These are phyloP conservation scores for Colossoma macropomum DNA, from an alignment of 2,113 vertebrate species.

Conservation along the genomic window DNA sequence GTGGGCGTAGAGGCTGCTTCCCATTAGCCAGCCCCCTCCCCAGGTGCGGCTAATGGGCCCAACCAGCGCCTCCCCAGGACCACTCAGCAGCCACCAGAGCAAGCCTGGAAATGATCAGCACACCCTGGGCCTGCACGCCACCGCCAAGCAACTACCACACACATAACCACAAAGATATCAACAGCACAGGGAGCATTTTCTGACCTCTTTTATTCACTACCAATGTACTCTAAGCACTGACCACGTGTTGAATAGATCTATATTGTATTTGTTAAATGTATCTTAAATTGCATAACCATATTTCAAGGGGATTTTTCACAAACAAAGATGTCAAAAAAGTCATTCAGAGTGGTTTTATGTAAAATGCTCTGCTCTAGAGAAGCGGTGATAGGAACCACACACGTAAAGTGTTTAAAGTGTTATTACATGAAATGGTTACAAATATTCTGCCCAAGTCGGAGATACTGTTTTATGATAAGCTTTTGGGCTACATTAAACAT, in stretches of 20 bases:
- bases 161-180: constrained; percentile 10
- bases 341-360: too few relatives aligned
- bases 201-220: not conserved
- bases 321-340: too few relatives aligned
- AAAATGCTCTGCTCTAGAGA: too few relatives aligned
- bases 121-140: constrained; percentile 8
- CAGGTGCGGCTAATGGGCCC: constrained; percentile 92
- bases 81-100: constrained; percentile 74
- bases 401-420: too few relatives aligned
- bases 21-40: constrained; percentile 78
- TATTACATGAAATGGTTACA: too few relatives aligned
- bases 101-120: constrained; percentile 83
- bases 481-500: too few relatives aligned
- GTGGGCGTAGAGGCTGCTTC: constrained; percentile 78
- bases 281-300: too few relatives aligned
- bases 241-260: not conserved
- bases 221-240: not conserved
- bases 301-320: too few relatives aligned
- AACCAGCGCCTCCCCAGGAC: constrained; percentile 80
- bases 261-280: not conserved
- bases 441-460: too few relatives aligned
- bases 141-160: constrained; percentile 25
- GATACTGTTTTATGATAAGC: too few relatives aligned
- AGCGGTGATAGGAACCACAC: too few relatives aligned
- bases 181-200: not conserved